phyloP scores from a whole-genome alignment of 2,113 vertebrate species.

The Elanoides forficatus region DNA sequence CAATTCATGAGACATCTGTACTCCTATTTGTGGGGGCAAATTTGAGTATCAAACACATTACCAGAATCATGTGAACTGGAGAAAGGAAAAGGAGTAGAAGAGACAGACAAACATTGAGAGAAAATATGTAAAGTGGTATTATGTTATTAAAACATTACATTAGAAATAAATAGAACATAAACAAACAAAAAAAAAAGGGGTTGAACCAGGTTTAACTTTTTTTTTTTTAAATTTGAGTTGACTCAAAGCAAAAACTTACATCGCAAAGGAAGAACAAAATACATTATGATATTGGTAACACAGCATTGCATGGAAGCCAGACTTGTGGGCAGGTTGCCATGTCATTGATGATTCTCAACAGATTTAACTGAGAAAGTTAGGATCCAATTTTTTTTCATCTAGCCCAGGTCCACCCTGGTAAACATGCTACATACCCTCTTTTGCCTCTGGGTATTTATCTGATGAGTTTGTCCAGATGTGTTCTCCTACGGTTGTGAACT shows the following conservation, averaged over 20 bases:
- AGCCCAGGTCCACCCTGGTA: slow-evolving; percentile 37
- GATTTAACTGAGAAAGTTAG: background rate
- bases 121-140: slow-evolving; percentile 35
- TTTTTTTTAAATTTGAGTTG: slow-evolving; percentile 65
- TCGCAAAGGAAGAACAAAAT: slow-evolving; percentile 79
- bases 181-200: background rate
- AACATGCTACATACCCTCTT: background rate
- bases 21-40: background rate
- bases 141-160: slow-evolving; percentile 48
- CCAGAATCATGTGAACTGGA: rapidly evolving
- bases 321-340: slow-evolving; percentile 13
- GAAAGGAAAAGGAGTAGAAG: background rate
- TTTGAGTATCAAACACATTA: background rate
- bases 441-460: slow-evolving; percentile 20
- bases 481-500: background rate
- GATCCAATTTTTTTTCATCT: background rate
- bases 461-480: slow-evolving; percentile 36
- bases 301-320: slow-evolving; percentile 62
- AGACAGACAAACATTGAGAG: slow-evolving; percentile 11
- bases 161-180: slow-evolving; percentile 62
- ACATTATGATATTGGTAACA: slow-evolving; percentile 63
- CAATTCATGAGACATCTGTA: background rate
- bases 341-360: background rate
- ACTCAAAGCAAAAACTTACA: slow-evolving; percentile 73
- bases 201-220: slow-evolving; percentile 65